Evolutionary conservation across 2,888 invertebrate species (phyloP).

Genomic region (Troides oblongomaculatus): DNA sequence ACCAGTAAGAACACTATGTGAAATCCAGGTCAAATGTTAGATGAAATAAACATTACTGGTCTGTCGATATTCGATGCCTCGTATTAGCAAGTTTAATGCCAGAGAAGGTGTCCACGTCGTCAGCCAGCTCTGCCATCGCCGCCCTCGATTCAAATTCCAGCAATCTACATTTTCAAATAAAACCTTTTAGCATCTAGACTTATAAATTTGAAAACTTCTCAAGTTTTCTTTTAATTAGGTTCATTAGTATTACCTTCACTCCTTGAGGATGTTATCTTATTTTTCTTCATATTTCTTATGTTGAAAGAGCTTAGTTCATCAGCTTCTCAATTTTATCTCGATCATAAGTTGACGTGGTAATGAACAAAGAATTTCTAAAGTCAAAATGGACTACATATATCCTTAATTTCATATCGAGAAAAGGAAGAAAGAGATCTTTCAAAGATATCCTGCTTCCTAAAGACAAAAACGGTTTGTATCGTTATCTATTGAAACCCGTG

Average conservation of each 20-base stretch:
- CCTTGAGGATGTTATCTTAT: not conserved
- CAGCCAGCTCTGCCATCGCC: not conserved
- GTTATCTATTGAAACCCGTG: too few relatives aligned
- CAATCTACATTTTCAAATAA: conserved; percentile 18
- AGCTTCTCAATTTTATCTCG: not conserved
- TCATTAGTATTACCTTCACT: not conserved
- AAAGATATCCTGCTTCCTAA: too few relatives aligned
- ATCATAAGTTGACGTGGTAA: too few relatives aligned
- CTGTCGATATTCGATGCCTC: not conserved
- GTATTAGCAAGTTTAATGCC: conserved; percentile 6
- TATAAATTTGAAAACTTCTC: not conserved
- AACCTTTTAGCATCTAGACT: not conserved
- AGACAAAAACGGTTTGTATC: too few relatives aligned
- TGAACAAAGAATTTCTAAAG: too few relatives aligned
- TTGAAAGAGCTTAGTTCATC: not conserved
- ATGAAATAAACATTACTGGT: too few relatives aligned
- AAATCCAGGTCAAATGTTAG: too few relatives aligned
- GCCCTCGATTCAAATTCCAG: conserved; percentile 2
- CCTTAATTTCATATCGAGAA: too few relatives aligned
- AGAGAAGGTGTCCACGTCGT: not conserved
- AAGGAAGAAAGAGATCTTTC: too few relatives aligned
- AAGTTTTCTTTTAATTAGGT: not conserved
- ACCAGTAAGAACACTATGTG: too few relatives aligned
- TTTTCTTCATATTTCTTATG: not conserved
- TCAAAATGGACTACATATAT: too few relatives aligned